phyloP scores from a whole-genome alignment of 2,888 invertebrate species.

The Sinhomidia bicolor region DNA sequence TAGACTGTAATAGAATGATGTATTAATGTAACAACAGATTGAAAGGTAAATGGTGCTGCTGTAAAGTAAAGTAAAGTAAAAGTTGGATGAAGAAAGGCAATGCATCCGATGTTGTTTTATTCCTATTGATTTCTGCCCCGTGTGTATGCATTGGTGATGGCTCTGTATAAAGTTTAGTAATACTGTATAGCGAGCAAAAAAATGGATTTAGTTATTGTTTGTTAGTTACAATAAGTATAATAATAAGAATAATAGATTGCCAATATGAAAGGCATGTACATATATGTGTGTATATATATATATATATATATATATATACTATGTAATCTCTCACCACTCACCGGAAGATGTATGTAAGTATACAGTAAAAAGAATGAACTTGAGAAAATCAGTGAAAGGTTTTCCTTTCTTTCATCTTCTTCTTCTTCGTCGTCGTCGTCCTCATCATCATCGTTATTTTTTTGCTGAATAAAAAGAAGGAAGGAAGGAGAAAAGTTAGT shows the following conservation, averaged over 20 bases:
- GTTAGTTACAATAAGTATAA: background rate
- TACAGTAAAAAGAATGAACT: background rate
- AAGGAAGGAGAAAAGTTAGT: background rate
- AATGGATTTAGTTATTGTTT: background rate
- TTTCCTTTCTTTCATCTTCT: slow-evolving; percentile 4
- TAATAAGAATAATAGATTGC: too few species aligned
- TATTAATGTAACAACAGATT: too few species aligned
- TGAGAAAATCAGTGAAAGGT: slow-evolving; percentile 21
- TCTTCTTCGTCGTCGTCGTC: background rate
- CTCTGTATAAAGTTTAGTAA: too few species aligned
- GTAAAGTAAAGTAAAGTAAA: too few species aligned
- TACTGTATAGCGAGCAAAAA: too few species aligned
- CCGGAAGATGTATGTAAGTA: background rate
- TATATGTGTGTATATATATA: background rate
- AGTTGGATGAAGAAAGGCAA: too few species aligned
- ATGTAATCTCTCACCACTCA: background rate
- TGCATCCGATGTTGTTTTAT: too few species aligned
- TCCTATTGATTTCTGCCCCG: too few species aligned
- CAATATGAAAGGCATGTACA: background rate
- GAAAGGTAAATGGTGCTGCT: too few species aligned
- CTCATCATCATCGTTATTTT: slow-evolving; percentile 7
- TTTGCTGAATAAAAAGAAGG: background rate
- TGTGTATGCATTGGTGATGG: too few species aligned
- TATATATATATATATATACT: background rate
- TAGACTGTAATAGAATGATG: too few species aligned